Conservation (phyloP, 1,140 invertebrate species). For the Parasteatoda tepidariorum region DNA sequence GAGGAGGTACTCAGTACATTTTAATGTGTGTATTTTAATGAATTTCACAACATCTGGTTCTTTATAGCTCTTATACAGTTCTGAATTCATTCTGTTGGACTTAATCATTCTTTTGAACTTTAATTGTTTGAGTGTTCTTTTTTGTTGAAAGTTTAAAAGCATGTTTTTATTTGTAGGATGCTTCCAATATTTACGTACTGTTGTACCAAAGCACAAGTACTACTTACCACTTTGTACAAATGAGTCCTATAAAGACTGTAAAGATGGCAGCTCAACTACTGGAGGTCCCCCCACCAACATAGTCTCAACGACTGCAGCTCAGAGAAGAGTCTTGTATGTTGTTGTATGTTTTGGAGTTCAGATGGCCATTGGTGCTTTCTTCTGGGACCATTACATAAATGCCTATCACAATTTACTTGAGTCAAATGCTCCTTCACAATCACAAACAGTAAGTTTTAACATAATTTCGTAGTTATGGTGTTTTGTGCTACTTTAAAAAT, state of each 20-base stretch:
- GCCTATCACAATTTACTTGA: constrained; percentile 81
- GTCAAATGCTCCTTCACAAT: constrained; percentile 25
- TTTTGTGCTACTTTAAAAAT: no score
- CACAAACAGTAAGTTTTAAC: constrained; percentile 58
- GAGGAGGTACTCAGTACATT: no score
- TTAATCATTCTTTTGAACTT: no score
- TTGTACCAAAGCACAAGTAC: constrained; percentile 50
- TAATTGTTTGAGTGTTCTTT: no score
- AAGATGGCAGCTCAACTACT: constrained; percentile 4
- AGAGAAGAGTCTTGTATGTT: constrained; percentile 74
- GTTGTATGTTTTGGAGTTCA: constrained; percentile 77
- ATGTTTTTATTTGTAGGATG: constrained; percentile 38
- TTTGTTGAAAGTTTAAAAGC: no score
- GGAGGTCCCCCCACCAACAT: constrained; percentile 8
- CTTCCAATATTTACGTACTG: constrained; percentile 42
- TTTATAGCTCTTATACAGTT: no score
- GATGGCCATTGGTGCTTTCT: constrained; percentile 77
- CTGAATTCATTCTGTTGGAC: no score
- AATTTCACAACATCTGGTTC: no score
- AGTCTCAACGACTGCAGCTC: background rate
- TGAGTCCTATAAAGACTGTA: constrained; percentile 50
- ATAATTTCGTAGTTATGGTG: no score
- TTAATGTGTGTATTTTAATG: no score
- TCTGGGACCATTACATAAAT: constrained; percentile 84
- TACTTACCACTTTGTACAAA: constrained; percentile 54